Percentiles rank a stretch among this genome's conserved stretches.
Evolutionary conservation across 2,888 invertebrate species (phyloP).

Genomic region (Rhingia rostrata): DNA sequence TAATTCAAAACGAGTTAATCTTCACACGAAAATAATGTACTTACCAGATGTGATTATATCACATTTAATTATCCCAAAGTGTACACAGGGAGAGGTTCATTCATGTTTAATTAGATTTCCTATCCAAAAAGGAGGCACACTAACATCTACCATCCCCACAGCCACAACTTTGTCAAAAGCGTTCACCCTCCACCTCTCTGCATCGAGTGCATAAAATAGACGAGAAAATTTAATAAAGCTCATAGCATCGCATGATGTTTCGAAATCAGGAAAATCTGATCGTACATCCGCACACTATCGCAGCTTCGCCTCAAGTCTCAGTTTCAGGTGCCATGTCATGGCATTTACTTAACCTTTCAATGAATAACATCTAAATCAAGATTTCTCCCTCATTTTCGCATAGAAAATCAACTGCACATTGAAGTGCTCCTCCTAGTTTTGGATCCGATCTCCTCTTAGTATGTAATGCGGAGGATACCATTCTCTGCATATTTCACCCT

Average conservation of each 20-base stretch:
- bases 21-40: conserved; percentile 38
- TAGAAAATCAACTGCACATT: conserved; percentile 27
- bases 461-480: background rate
- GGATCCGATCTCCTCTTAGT: background rate
- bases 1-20: conserved; percentile 38
- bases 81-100: conserved; percentile 41
- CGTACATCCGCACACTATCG: background rate
- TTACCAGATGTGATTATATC: conserved; percentile 52
- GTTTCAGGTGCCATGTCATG: background rate
- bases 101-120: conserved; percentile 49
- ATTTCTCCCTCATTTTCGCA: conserved; percentile 26
- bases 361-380: conserved; percentile 4
- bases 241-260: conserved; percentile 37
- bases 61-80: conserved; percentile 48
- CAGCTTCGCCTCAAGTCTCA: background rate
- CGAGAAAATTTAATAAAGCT: conserved; percentile 49
- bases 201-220: background rate
- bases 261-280: conserved; percentile 13
- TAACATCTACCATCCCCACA: background rate
- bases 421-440: conserved; percentile 10
- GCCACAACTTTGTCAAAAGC: conserved; percentile 41
- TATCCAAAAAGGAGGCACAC: background rate
- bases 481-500: conserved; percentile 1
- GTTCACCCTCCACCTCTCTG: conserved; percentile 22
- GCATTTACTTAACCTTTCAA: conserved; percentile 20